Evolutionary conservation across 2,888 invertebrate species (phyloP), one percentile per base, ranked within the genome.

Genomic region (Phania funesta): DNA sequence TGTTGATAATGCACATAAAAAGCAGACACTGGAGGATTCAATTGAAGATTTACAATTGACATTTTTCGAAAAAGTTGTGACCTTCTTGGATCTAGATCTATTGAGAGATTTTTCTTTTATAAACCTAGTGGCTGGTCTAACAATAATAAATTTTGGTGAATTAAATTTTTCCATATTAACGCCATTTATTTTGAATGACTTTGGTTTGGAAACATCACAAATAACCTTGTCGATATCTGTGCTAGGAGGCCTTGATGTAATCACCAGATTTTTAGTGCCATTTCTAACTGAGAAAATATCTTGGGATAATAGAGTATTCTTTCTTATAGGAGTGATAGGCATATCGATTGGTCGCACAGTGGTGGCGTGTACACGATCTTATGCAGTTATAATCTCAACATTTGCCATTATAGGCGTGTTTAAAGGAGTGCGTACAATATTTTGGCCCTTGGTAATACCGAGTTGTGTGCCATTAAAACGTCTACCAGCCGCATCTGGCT

Each of bases 401-500:
- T 94, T 94, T 32, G 92, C 93, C 0, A 92, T 94, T 83, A 93
- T 95, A 82, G 95, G 95, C 0, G 92, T 94, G 76, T 94, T 94
- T 20, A 95, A 95, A 90, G 95, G 94, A 0, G 88, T 95, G 0
- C 91, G 95, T 71, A 95, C 95, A 4, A 94, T 95, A 6, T 95
- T 95, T 86, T 94, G 95, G 93, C 94, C 94, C 0, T 89, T 95
- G 4, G 94, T 95, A 11, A 94, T 95, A 85, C 95, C 95, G 2
- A 93, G 93, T 0, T 93, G 95, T 86, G 95, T 95, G 48, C 93
- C 95, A 0, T 87, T 95, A 13, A 93, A 94, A 82, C 93, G 94
- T 76, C 87, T 95, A 77, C 95, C 95, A 0, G 94, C 94, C 9
- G 95, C 95, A 2, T 93, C 94, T 0, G 95, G 95, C 0, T 90